A percentile compares a stretch with the other conserved stretches of the same genome.
phyloP scores from a whole-genome alignment of 2,797 vertebrate genomes.

The Rhyacichthys aspro region DNA sequence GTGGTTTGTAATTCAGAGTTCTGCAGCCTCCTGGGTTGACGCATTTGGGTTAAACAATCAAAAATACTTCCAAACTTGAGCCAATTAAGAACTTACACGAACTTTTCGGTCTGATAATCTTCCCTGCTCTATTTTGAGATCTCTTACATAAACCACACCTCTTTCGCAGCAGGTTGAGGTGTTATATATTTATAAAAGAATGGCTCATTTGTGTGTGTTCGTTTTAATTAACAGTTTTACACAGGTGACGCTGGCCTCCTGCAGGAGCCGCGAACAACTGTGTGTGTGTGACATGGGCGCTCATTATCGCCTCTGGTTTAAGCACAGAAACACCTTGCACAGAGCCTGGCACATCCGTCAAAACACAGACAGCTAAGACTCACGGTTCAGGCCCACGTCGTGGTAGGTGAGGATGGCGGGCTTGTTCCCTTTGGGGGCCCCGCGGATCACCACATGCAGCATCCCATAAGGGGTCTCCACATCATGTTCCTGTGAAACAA shows the following conservation, averaged over 20 bases:
- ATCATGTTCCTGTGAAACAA: constrained; percentile 90
- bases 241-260: background rate
- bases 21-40: too few species aligned
- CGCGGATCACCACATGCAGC: constrained; percentile 95
- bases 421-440: constrained; percentile 93
- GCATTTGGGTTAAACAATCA: too few species aligned
- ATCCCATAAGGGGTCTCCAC: constrained; percentile 95
- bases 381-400: constrained; percentile 96
- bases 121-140: constrained; percentile 5
- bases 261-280: background rate
- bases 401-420: constrained; percentile 97
- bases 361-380: constrained; percentile 67
- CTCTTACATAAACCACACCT: constrained; percentile 8
- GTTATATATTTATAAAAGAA: background rate
- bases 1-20: too few species aligned
- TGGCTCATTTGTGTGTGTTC: background rate
- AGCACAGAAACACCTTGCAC: constrained; percentile 39
- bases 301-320: constrained; percentile 58
- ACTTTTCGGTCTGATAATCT: background rate
- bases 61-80: too few species aligned
- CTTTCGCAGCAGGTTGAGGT: background rate
- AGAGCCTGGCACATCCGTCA: constrained; percentile 28
- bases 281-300: constrained; percentile 2
- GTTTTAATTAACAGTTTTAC: constrained; percentile 13
- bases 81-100: background rate